phyloP scores from a whole-genome alignment of 2,888 invertebrate species.

The Eudemis profundana region DNA sequence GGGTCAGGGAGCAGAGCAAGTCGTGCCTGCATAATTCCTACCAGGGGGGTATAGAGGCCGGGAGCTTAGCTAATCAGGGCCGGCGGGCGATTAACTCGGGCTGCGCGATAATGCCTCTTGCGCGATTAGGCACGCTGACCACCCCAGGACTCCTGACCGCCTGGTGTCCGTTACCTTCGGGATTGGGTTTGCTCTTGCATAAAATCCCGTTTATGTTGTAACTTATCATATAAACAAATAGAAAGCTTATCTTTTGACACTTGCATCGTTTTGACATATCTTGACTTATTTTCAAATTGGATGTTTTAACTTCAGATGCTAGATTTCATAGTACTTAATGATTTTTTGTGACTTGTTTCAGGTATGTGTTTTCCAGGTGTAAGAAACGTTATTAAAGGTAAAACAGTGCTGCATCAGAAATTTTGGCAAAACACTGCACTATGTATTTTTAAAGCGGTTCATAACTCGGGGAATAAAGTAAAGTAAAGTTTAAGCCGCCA shows the following conservation, averaged over 20 bases:
- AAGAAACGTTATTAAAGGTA: slow-evolving; percentile 3
- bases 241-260: slow-evolving; percentile 8
- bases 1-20: slow-evolving; percentile 58
- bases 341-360: slow-evolving; percentile 52
- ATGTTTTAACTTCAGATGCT: background rate
- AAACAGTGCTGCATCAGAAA: slow-evolving; percentile 19
- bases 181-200: slow-evolving; percentile 46
- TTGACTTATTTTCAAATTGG: background rate
- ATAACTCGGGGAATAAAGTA: slow-evolving; percentile 61
- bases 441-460: slow-evolving; percentile 55
- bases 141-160: slow-evolving; percentile 68
- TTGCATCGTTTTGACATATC: slow-evolving; percentile 10
- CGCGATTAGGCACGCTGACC: slow-evolving; percentile 81
- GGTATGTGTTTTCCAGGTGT: slow-evolving; percentile 53
- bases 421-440: slow-evolving; percentile 36
- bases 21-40: slow-evolving; percentile 79
- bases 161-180: slow-evolving; percentile 61
- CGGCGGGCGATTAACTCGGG: slow-evolving; percentile 77
- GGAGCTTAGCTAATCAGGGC: slow-evolving; percentile 82
- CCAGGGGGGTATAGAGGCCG: slow-evolving; percentile 72
- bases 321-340: background rate
- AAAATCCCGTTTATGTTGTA: slow-evolving; percentile 27
- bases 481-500: slow-evolving; percentile 74
- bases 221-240: slow-evolving; percentile 19
- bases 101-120: slow-evolving; percentile 80